Base-by-base conservation (phyloP, 1,140 invertebrate genomes). In the Caenorhabditis tropicalis region DNA sequence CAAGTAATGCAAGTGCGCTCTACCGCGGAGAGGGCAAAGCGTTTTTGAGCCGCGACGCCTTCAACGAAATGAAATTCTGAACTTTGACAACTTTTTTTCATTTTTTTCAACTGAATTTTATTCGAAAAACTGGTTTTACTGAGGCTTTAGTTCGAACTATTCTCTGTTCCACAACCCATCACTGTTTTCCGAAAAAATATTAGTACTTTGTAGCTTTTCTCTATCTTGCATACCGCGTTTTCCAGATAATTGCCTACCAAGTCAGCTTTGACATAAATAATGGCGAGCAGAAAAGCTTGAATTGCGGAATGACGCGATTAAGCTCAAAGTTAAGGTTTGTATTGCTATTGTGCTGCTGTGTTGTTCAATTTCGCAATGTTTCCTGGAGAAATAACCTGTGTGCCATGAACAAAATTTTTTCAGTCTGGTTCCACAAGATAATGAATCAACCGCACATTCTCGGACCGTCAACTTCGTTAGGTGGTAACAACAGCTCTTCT, bases 241-340 rank as follows among this genome's bases (percentile, higher is more conserved):
- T 74, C 65, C 65, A 74, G 65, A 74, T 74, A 36, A 21, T 74
- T 74, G 65, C 43, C 65, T 65, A 24, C 58, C 5, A 24, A 43
- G 12, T 19, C 36, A 24, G 33, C 36, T 74, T 74, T 74, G 65
- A 74, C 65, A 74, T 9, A 74, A 33, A 43, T 36, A 53, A 81
- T 27, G 79, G 33, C 19, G 79, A 81, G 48, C 48, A 53, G 79
- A 81, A 21, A 10, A 21, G 48, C 51, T 81, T 81, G 79, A 51
- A 84, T 80, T 84, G 83, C 83, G 83, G 83, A 84, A 84, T 84
- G 83, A 56, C 83, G 83, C 49, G 33, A 43, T 16, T 70, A 81
- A 51, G 10, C 39, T 39, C 39, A 43, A 80, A 81, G 19, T 21
- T 39, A 46, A 80, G 43, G 79, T 84, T 49, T 31, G 70, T 84